phyloP scores from a whole-genome alignment of 1,140 invertebrate genomes.

The Calycopis cecrops region DNA sequence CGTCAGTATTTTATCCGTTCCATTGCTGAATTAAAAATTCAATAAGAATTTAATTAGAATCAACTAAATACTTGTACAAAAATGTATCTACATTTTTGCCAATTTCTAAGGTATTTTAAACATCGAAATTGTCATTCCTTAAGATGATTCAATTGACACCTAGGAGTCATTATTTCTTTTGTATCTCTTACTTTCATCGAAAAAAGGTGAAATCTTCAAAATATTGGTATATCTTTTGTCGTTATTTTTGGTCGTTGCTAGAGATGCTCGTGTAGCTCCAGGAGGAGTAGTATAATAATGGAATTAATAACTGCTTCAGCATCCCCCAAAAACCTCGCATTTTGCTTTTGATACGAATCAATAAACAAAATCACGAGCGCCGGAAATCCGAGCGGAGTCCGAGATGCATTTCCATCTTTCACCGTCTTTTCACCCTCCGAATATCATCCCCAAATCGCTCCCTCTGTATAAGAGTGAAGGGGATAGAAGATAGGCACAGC shows the following conservation, averaged over 20 bases:
- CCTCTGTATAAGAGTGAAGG: constrained; percentile 38
- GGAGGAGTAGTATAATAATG: constrained; percentile 47
- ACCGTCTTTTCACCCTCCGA: constrained; percentile 69
- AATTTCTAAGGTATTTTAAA: no score
- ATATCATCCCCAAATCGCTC: constrained; percentile 59
- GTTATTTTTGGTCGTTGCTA: not conserved
- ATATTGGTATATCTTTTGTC: not conserved
- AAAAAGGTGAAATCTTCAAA: no score
- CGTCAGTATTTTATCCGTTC: no score
- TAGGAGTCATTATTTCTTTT: no score
- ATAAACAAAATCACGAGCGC: constrained; percentile 70
- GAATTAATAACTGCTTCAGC: constrained; percentile 52
- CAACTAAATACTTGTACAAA: no score
- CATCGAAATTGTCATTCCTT: no score
- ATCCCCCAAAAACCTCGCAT: constrained; percentile 36
- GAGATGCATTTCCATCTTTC: constrained; percentile 73
- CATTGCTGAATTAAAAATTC: no score
- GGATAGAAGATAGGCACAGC: constrained; percentile 35
- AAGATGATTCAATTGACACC: no score
- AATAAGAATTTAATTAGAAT: no score
- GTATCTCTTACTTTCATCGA: no score
- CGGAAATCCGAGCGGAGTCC: constrained; percentile 67
- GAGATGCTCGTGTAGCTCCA: not conserved
- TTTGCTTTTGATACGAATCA: constrained; percentile 59
- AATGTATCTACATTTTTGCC: no score